Base-by-base conservation (phyloP, 2,113 vertebrate genomes). In the Butorides virescens region DNA sequence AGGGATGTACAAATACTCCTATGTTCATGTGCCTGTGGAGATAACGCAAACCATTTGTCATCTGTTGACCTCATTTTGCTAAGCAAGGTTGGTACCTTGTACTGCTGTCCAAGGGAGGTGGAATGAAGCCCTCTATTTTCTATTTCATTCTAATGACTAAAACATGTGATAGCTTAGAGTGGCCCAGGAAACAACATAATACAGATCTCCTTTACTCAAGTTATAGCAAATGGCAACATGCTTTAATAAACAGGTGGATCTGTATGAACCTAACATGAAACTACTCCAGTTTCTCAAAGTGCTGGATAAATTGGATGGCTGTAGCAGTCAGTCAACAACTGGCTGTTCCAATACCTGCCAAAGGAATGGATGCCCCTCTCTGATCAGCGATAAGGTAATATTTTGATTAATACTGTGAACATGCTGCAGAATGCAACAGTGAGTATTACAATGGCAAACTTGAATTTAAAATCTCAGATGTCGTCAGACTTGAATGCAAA, bases 391-490 rank as follows among this genome's bases (percentile, higher is more conserved):
- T 21, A 86, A 93, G 78, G 75, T 58, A 90, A 88, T 55, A 30
- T 13, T 81, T 34, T 93, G 81, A 95, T 92, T 82, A 95, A 87
- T 73, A 82, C 75, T n/a, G 16, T 3, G 68, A 83, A 84, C 25
- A 9, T 5, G 17, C 42, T 71, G 58, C 53, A 55, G 79, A 93
- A 86, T 36, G 44, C 47, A 39, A 42, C 5, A 3, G 27, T 18
- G 42, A 61, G 70, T 19, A 65, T 50, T 80, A 59, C 73, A 86
- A 65, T 44, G 62, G 42, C 65, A 93, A 62, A 75, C 42, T 76
- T 7, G 37, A 81, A 95, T 95, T 95, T 85, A 89, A 91, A 92
- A 36, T 59, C 61, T 84, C 71, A 75, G 74, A 88, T 37, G n/a
- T 58, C 79, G 65, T 75, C 63, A 90, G 37, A 50, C 15, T 32